Base-by-base conservation (phyloP, 2,113 vertebrate genomes). In the Quiscalus mexicanus region DNA sequence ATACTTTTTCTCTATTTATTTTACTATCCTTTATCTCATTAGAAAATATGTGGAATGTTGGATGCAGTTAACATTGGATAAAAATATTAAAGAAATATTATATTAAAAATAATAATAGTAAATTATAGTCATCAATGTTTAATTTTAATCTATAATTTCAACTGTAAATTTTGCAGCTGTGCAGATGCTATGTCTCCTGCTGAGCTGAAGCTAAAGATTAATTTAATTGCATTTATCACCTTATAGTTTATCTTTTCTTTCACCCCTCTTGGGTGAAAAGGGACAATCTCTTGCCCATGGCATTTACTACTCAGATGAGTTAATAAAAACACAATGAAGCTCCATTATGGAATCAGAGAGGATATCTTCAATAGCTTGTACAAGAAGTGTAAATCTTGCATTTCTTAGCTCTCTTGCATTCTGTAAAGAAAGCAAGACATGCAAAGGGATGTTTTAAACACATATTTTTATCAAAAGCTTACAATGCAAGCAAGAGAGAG, bases 251-350 rank as follows among this genome's bases (percentile, higher is more conserved):
- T 21, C 30, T 90, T 79, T 68, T 63, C 33, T 93, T 88, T 93
- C 49, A 71, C 3, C 4, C 45, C 77, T 77, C 37, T n/a, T 62
- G 39, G 25, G 21, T 55, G 25, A 65, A 86, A 86, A 86, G n/a
- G 15, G 9, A 3, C 0, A 0, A 42, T 7, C 0, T 5, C 53
- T 79, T 67, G 64, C 19, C 25, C 8, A 50, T 35, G 37, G 20
- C 39, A 87, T 73, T 73, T 92, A 39, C 31, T 47, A 31, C 24
- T 64, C 23, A 75, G 45, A 58, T 75, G 67, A 82, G 35, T n/a
- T 42, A 12, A 35, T 82, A 37, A 91, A 93, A 90, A 17, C 22
- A 82, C 33, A 65, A 3, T 35, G 23, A 62, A 71, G 12, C 5
- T 83, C n/a, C 45, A 28, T 62, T 89, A 15, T 62, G 62, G 49